phyloP scores from a whole-genome alignment of 2,888 invertebrate genomes.

The Drosophila siamana region DNA sequence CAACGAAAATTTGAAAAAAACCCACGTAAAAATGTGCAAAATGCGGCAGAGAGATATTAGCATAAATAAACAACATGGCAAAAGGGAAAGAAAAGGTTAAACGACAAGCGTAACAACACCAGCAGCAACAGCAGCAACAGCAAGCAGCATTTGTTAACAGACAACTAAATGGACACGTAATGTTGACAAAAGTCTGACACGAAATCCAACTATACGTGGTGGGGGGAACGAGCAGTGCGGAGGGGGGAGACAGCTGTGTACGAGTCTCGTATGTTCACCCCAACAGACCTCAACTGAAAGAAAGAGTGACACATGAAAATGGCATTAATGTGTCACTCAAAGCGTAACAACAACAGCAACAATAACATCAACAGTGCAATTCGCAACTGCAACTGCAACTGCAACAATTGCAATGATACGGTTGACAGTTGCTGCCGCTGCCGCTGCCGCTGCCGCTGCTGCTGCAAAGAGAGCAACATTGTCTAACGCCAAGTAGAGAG shows the following conservation, averaged over 20 bases:
- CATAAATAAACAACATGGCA: slow-evolving; percentile 28
- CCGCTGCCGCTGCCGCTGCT: slow-evolving; percentile 35
- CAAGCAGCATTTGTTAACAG: slow-evolving; percentile 72
- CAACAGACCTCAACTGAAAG: slow-evolving; percentile 74
- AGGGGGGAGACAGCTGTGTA: background rate
- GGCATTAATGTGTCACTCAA: slow-evolving; percentile 84
- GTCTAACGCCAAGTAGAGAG: slow-evolving; percentile 72
- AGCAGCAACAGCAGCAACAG: slow-evolving; percentile 27
- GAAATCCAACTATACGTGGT: slow-evolving; percentile 64
- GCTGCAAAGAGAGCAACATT: slow-evolving; percentile 75
- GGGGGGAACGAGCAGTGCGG: slow-evolving; percentile 26
- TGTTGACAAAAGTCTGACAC: slow-evolving; percentile 82
- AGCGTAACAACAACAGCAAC: slow-evolving; percentile 56
- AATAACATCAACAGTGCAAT: slow-evolving; percentile 35
- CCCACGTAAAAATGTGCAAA: slow-evolving; percentile 35
- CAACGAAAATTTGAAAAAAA: slow-evolving; percentile 21
- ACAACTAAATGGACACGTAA: slow-evolving; percentile 81
- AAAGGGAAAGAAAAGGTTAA: slow-evolving; percentile 46
- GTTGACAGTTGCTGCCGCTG: slow-evolving; percentile 70
- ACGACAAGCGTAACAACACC: slow-evolving; percentile 43
- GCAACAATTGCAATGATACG: slow-evolving; percentile 77
- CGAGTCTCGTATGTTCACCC: slow-evolving; percentile 30
- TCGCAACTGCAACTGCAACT: slow-evolving; percentile 54
- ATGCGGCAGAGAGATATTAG: slow-evolving; percentile 37
- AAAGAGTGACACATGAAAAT: slow-evolving; percentile 83